Percentiles rank a stretch among this genome's conserved stretches.
phyloP scores from a whole-genome alignment of 2,113 vertebrate species.

The Vulpes ferrilata region DNA sequence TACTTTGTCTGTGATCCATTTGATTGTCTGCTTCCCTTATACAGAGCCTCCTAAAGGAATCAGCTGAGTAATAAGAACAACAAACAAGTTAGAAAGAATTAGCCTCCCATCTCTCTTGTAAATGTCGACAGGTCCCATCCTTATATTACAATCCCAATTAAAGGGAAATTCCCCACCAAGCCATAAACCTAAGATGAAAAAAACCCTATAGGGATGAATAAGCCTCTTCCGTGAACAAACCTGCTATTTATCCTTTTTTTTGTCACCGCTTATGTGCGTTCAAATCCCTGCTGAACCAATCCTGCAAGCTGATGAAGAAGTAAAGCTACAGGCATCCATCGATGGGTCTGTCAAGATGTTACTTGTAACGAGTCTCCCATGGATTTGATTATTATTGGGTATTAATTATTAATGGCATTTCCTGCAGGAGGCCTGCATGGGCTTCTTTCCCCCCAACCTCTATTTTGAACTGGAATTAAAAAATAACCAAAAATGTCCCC shows the following conservation, averaged over 20 bases:
- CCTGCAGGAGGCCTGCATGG: slow-evolving; percentile 67
- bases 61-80: slow-evolving; percentile 60
- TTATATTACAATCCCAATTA: slow-evolving; percentile 76
- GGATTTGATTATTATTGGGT: slow-evolving; percentile 81
- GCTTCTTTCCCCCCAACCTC: neutral
- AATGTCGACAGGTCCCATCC: slow-evolving; percentile 78
- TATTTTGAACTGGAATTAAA: slow-evolving; percentile 75
- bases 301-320: slow-evolving; percentile 55
- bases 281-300: slow-evolving; percentile 41
- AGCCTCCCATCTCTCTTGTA: slow-evolving; percentile 78
- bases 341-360: slow-evolving; percentile 57
- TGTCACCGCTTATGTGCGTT: slow-evolving; percentile 34
- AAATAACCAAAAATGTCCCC: slow-evolving; percentile 65
- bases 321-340: slow-evolving; percentile 44
- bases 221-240: slow-evolving; percentile 68
- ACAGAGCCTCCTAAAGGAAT: slow-evolving; percentile 66
- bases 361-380: slow-evolving; percentile 77
- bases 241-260: slow-evolving; percentile 72
- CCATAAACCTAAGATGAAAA: slow-evolving; percentile 78
- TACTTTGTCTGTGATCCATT: slow-evolving; percentile 23
- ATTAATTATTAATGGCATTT: slow-evolving; percentile 85
- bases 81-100: slow-evolving; percentile 78
- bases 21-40: neutral
- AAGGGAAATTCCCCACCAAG: slow-evolving; percentile 78
- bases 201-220: slow-evolving; percentile 76